Percentiles rank a stretch among this genome's conserved stretches.
Conservation (phyloP, 2,113 vertebrate genomes). For the Alouatta palliata region DNA sequence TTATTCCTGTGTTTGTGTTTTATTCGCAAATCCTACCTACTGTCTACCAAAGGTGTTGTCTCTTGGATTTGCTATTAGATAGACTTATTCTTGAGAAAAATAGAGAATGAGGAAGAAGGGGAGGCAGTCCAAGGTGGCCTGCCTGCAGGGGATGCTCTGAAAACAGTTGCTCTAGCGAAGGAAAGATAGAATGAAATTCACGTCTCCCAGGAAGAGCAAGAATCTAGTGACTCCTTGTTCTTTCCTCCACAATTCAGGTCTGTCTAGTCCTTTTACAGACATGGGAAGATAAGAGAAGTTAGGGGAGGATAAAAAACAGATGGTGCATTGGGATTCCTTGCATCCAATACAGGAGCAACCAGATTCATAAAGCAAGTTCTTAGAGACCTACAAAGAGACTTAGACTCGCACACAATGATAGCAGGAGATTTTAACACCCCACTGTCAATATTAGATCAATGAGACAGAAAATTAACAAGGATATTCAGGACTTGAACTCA, state of each 20-base stretch:
- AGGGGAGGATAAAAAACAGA: background rate
- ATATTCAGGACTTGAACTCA: too few relatives aligned
- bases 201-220: constrained; percentile 17
- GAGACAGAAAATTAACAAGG: too few relatives aligned
- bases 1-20: background rate
- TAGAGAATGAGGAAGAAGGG: background rate
- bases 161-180: background rate
- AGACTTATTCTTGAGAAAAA: background rate
- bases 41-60: background rate
- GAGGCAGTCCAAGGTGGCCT: background rate
- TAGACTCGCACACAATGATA: too few relatives aligned
- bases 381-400: too few relatives aligned
- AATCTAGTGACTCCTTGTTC: background rate
- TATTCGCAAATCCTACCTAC: background rate
- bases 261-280: background rate
- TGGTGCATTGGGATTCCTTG: too few relatives aligned
- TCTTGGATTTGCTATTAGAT: background rate
- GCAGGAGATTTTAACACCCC: too few relatives aligned
- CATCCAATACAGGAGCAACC: too few relatives aligned
- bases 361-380: too few relatives aligned
- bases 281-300: background rate
- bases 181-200: background rate
- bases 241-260: background rate
- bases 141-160: background rate
- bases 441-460: too few relatives aligned